Evolutionary conservation across 2,888 invertebrate genomes (phyloP), one percentile per base, ranked within the genome.

Genomic region (Lasius fuliginosus): DNA sequence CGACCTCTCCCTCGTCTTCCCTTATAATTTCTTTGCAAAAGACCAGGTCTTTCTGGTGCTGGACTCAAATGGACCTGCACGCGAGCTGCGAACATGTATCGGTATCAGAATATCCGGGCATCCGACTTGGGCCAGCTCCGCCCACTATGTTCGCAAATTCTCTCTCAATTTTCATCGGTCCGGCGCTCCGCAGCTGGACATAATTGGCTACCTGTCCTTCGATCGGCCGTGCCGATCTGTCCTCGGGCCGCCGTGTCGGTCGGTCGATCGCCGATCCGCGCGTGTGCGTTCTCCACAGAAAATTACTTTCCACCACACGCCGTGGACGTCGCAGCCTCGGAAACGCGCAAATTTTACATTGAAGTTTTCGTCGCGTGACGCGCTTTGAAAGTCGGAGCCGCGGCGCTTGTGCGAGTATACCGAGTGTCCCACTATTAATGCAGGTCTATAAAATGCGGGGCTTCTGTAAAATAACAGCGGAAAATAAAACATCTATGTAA

Each of bases 111-210:
- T 81, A 84, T 85, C 85, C 88, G 9, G 33, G 69, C 33, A 86
- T 53, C 11, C 60, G 71, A 62, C 87, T 62, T 69, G 64, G 9
- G 49, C 83, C 86, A 42, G 64, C 84, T 60, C 85, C 86, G 86
- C 84, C 89, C 85, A 75, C 81, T 69, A 85, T 84, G 87, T 89
- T 88, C 85, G 89, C 91, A 87, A 88, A 88, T 90, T 88, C 89
- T 88, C 90, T 88, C 85, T 81, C 91, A 89, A 90, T 90, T 90
- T 88, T 90, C 91, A 87, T 88, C 86, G 85, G 64, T 84, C 86
- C 82, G 86, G 68, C 87, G 87, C 71, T 85, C 67, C 79, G 90
- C 91, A 90, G 90, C 85, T 90, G 90, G 85, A 90, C 85, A 77
- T 90, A 90, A 88, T 90, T 90, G 89, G 87, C 86, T 87, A 86